Evolutionary conservation across 2,797 vertebrate species (phyloP).

Genomic region (Holocentrus rufus): DNA sequence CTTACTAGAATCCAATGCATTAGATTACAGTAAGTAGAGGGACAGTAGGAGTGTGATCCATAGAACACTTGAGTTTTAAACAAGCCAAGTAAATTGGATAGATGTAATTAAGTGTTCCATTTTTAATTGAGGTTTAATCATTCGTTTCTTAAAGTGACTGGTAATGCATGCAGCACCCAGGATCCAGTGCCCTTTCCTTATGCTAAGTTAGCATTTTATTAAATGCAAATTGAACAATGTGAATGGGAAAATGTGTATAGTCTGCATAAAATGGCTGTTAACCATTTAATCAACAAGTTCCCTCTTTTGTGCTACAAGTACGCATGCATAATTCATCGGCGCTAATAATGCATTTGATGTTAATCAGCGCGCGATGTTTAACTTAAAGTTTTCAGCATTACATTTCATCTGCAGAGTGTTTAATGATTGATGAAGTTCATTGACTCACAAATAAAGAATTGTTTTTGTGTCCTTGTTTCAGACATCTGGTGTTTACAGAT

Average conservation of each 20-base stretch:
- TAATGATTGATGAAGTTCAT: conserved; percentile 64
- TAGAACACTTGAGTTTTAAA: conserved; percentile 36
- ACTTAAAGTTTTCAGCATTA: conserved; percentile 55
- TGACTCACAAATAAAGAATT: conserved; percentile 59
- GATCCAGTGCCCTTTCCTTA: conserved; percentile 62
- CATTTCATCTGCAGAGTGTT: conserved; percentile 52
- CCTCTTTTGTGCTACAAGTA: conserved; percentile 49
- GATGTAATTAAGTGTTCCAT: conserved; percentile 63
- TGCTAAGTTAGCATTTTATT: conserved; percentile 73
- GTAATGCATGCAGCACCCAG: conserved; percentile 35
- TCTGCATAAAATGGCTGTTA: conserved; percentile 66
- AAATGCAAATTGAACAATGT: conserved; percentile 72
- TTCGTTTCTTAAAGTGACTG: conserved; percentile 46
- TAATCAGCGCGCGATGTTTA: conserved; percentile 57
- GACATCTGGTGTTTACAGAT: conserved; percentile 72
- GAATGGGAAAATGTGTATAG: conserved; percentile 63
- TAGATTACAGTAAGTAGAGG: conserved; percentile 40
- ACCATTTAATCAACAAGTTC: conserved; percentile 68
- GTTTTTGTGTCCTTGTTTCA: conserved; percentile 57
- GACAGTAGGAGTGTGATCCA: conserved; percentile 43
- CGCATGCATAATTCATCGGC: conserved; percentile 66
- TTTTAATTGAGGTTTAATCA: conserved; percentile 64
- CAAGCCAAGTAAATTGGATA: conserved; percentile 60
- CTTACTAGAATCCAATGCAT: conserved; percentile 24
- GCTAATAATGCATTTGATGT: conserved; percentile 65